Evolutionary conservation across 2,888 invertebrate genomes (phyloP).

Genomic region (Synanthedon vespiformis): DNA sequence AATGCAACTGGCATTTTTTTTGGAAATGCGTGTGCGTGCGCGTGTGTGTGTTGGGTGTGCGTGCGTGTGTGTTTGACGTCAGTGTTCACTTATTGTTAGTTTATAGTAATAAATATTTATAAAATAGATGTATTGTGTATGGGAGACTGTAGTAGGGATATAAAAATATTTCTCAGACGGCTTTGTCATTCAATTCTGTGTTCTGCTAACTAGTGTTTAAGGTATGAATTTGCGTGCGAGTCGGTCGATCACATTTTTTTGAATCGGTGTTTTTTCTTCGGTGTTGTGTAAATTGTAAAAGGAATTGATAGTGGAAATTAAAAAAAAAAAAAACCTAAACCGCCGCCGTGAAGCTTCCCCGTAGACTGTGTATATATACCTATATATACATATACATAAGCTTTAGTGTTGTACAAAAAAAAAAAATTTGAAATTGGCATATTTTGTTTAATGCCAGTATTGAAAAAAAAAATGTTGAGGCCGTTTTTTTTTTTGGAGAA

Average conservation of each 20-base stretch:
- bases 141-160: slow-evolving; percentile 20
- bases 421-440: slow-evolving; percentile 2
- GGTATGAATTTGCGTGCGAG: background rate
- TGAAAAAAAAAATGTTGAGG: slow-evolving; percentile 35
- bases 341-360: slow-evolving; percentile 27
- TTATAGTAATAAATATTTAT: slow-evolving; percentile 11
- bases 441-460: slow-evolving; percentile 34
- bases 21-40: background rate
- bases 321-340: slow-evolving; percentile 14
- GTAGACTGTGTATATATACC: slow-evolving; percentile 46
- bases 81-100: slow-evolving; percentile 6
- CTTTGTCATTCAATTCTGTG: slow-evolving; percentile 16
- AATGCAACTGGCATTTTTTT: background rate
- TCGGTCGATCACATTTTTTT: slow-evolving; percentile 2
- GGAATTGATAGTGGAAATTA: slow-evolving; percentile 7
- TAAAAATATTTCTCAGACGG: slow-evolving; percentile 15
- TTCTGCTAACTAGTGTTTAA: slow-evolving; percentile 6
- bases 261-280: slow-evolving; percentile 18
- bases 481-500: slow-evolving; percentile 11
- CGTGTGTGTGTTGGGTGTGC: background rate
- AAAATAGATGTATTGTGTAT: slow-evolving; percentile 17
- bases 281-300: slow-evolving; percentile 30
- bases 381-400: too few species aligned
- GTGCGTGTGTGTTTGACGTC: background rate
- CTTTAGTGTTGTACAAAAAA: slow-evolving; percentile 18